phyloP scores from a whole-genome alignment of 2,888 invertebrate species.

The Sericinus montela region DNA sequence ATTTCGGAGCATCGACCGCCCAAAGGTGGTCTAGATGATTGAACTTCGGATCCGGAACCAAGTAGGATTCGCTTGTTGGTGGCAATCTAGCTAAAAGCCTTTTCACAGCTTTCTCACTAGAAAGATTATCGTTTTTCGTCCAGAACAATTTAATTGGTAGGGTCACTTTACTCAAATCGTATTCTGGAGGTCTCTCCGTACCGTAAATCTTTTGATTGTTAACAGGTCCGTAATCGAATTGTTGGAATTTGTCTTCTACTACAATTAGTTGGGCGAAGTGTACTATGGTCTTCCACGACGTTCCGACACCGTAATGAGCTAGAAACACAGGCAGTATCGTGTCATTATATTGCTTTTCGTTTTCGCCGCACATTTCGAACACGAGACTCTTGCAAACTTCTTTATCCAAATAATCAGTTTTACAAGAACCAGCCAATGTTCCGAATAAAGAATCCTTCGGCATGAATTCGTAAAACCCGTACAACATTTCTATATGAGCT shows the following conservation, averaged over 20 bases:
- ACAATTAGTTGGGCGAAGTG: slow-evolving; percentile 83
- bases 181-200: slow-evolving; percentile 77
- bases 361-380: slow-evolving; percentile 86
- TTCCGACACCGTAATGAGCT: slow-evolving; percentile 85
- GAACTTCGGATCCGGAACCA: slow-evolving; percentile 80
- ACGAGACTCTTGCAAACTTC: slow-evolving; percentile 84
- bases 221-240: slow-evolving; percentile 83
- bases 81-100: slow-evolving; percentile 69
- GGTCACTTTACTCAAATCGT: slow-evolving; percentile 79
- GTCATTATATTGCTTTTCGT: slow-evolving; percentile 83
- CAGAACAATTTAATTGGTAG: slow-evolving; percentile 83
- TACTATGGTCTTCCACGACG: slow-evolving; percentile 84
- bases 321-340: slow-evolving; percentile 84
- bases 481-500: slow-evolving; percentile 78
- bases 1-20: slow-evolving; percentile 78
- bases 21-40: slow-evolving; percentile 87
- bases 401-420: slow-evolving; percentile 65
- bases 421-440: slow-evolving; percentile 79
- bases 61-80: slow-evolving; percentile 68
- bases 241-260: slow-evolving; percentile 76
- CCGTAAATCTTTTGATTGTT: slow-evolving; percentile 80
- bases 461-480: slow-evolving; percentile 85
- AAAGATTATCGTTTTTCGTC: slow-evolving; percentile 85
- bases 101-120: slow-evolving; percentile 81
- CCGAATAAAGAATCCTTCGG: slow-evolving; percentile 81